Evolutionary conservation across 2,113 vertebrate genomes (phyloP).

Genomic region (Manacus vitellinus): DNA sequence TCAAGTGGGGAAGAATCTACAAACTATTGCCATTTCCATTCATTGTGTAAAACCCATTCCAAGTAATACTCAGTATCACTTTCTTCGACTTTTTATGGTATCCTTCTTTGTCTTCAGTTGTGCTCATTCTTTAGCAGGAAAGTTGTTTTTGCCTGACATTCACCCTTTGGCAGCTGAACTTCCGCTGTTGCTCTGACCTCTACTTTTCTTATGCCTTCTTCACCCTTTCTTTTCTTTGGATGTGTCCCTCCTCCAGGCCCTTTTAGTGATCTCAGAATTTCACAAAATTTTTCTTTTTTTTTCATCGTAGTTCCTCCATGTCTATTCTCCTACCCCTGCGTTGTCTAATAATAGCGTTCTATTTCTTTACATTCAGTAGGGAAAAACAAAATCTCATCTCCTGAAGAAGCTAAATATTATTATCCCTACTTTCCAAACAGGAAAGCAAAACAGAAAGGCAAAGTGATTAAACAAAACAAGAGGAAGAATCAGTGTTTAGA

Average conservation of each 20-base stretch:
- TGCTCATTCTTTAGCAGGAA: background rate
- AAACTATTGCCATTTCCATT: background rate
- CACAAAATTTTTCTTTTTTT: background rate
- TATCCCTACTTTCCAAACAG: background rate
- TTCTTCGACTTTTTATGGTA: background rate
- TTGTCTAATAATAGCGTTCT: background rate
- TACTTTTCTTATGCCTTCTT: background rate
- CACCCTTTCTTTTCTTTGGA: background rate
- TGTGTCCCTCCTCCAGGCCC: rapidly evolving
- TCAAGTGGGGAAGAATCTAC: background rate
- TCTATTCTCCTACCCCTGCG: background rate
- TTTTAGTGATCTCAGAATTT: background rate
- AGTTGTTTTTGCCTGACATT: background rate
- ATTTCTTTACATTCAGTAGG: background rate
- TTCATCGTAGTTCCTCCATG: background rate
- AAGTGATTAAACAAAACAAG: background rate
- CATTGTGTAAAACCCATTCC: background rate
- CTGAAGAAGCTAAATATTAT: background rate
- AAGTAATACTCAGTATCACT: background rate
- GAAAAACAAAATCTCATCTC: background rate
- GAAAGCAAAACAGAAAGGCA: background rate
- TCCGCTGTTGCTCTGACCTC: background rate
- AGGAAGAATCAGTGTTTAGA: background rate
- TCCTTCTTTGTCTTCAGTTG: background rate
- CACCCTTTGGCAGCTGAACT: background rate